These are phyloP conservation scores for Lycaon pictus DNA, from an alignment of 2,113 vertebrate species.

Conservation along the genomic window DNA sequence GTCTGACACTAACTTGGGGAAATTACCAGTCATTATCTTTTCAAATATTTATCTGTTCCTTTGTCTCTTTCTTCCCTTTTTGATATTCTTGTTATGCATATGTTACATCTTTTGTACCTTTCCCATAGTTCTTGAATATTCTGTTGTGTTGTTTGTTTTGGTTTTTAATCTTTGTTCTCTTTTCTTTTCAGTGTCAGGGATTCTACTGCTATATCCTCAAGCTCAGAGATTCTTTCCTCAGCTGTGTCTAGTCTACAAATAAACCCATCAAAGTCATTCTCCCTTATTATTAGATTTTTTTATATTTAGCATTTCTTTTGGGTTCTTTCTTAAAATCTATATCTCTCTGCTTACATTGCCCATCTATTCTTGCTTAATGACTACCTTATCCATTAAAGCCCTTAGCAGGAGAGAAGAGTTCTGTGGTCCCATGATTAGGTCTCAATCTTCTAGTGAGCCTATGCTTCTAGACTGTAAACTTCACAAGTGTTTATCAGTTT, in stretches of 20 bases:
- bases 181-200: neutral
- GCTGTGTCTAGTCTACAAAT: neutral
- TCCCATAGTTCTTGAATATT: neutral
- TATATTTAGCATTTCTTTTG: neutral
- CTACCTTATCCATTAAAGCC: neutral
- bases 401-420: neutral
- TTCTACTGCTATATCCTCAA: neutral
- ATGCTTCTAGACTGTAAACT: neutral
- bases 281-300: neutral
- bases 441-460: neutral
- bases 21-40: neutral
- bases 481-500: neutral
- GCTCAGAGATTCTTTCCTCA: neutral
- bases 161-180: neutral
- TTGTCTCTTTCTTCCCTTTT: neutral
- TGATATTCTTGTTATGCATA: neutral
- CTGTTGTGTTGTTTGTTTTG: too few relatives aligned
- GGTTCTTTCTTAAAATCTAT: neutral
- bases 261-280: neutral
- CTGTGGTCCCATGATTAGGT: neutral
- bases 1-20: neutral
- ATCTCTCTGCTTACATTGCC: neutral
- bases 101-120: neutral
- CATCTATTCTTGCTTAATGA: neutral
- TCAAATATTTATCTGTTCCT: neutral